Conservation (phyloP, 1,140 invertebrate genomes). For the Tetramorium parvispinum region DNA sequence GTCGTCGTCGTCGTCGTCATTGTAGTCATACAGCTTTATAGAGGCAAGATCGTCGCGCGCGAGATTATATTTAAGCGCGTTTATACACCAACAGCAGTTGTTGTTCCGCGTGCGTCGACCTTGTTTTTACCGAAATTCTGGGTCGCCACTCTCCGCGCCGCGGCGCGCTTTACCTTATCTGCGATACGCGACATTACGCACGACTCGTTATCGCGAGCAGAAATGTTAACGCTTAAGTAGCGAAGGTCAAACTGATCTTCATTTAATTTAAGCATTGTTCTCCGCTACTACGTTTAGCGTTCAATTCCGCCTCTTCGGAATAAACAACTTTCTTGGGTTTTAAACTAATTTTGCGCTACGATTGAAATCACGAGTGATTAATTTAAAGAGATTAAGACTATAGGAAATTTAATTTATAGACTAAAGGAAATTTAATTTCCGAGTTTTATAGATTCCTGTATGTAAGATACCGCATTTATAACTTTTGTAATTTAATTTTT, state of each 20-base stretch:
- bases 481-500: background rate
- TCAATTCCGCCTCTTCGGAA: background rate
- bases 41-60: constrained; percentile 8
- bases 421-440: no score
- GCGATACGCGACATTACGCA: constrained; percentile 29
- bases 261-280: constrained; percentile 26
- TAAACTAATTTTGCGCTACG: background rate
- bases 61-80: constrained; percentile 28
- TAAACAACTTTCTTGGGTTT: background rate
- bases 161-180: constrained; percentile 25
- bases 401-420: background rate
- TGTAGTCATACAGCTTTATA: constrained; percentile 43
- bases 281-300: background rate
- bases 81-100: constrained; percentile 13
- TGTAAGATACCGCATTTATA: background rate
- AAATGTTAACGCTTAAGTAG: constrained; percentile 35
- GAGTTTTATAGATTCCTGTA: background rate
- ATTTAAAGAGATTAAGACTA: background rate
- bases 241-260: constrained; percentile 33
- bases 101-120: constrained; percentile 60
- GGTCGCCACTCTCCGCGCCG: constrained; percentile 26
- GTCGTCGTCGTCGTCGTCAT: background rate
- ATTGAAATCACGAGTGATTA: background rate
- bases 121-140: constrained; percentile 59
- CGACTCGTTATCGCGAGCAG: constrained; percentile 38